phyloP scores from a whole-genome alignment of 2,888 invertebrate genomes.

The Eurois occulta region DNA sequence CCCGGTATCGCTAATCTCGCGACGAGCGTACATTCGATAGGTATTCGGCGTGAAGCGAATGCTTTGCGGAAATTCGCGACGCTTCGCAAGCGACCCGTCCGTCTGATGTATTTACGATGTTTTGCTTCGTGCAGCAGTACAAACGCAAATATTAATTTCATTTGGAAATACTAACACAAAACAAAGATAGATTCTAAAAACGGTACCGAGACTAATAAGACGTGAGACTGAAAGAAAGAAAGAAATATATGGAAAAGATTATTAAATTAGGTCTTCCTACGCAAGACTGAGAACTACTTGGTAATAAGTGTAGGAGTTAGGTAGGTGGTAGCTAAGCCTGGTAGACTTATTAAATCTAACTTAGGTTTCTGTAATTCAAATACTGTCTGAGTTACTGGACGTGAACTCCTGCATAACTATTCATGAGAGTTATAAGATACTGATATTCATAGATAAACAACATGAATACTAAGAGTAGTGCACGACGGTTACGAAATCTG shows the following conservation, averaged over 20 bases:
- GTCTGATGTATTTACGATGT: slow-evolving; percentile 43
- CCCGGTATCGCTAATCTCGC: slow-evolving; percentile 59
- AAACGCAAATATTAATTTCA: slow-evolving; percentile 20
- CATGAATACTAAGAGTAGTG: slow-evolving; percentile 28
- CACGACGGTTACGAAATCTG: slow-evolving; percentile 14
- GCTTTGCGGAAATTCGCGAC: slow-evolving; percentile 63
- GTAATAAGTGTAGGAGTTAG: slow-evolving; percentile 37
- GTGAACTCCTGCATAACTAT: slow-evolving; percentile 39
- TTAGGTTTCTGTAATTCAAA: slow-evolving; percentile 33
- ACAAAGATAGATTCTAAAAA: slow-evolving; percentile 18
- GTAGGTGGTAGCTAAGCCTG: slow-evolving; percentile 18
- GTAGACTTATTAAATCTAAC: slow-evolving; percentile 28
- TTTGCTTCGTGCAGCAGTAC: slow-evolving; percentile 8
- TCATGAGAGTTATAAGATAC: slow-evolving; percentile 36
- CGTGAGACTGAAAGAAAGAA: slow-evolving; percentile 32
- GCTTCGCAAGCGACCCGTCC: slow-evolving; percentile 30
- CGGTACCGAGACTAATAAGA: not conserved
- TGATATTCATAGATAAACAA: slow-evolving; percentile 30
- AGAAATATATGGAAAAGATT: slow-evolving; percentile 24
- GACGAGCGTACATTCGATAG: slow-evolving; percentile 51
- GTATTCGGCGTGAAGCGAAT: slow-evolving; percentile 59
- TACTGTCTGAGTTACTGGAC: slow-evolving; percentile 23
- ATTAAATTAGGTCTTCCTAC: slow-evolving; percentile 47
- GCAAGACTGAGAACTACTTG: not conserved
- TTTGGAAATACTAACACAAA: slow-evolving; percentile 1